Base-by-base conservation (phyloP, 2,888 invertebrate species). In the Lamproptera curius region DNA sequence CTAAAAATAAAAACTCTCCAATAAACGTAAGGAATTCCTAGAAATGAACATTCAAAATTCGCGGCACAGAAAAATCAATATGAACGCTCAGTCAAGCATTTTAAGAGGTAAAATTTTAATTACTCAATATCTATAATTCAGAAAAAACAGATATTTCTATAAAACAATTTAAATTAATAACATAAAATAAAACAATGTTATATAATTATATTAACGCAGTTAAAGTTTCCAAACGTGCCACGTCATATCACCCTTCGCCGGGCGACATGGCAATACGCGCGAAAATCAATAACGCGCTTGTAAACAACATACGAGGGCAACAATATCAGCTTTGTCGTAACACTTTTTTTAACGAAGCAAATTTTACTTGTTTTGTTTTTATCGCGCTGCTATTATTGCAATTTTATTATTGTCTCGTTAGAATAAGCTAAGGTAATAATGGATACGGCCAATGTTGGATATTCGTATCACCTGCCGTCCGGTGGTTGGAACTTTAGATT, bases 381-480 rank as follows among this genome's bases (percentile, higher is more conserved):
- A 67, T 73, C 41, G 47, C 54, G 54, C 43, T 62, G 59, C 46
- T 50, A 53, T 50, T 31, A 31, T 31, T 11, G n/a, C 2, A 31
- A 31, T 11, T 16, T 28, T 33, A 52, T 56, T 48, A 52, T 52
- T 53, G 53, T 52, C 45, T 48, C 50, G 38, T 55, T 53, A 51
- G 54, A 49, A 59, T 58, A 52, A 54, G 42, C 35, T 51, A 59
- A 57, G 52, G 52, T 53, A 51, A 67, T 46, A 52, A 87, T 88
- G 88, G 91, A 91, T 73, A 76, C 89, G 31, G 86, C 89, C 31
- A 93, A 92, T 61, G 89, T 95, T 59, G 95, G 95, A 50, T 95
- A 95, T 80, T 93, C 95, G 13, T 95, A 95, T 71, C 94, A 95
- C 71, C 85, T 95, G 65, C 95, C 95, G 33, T 90, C 93, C 45